These are phyloP conservation scores for Anastrepha obliqua DNA, from an alignment of 1,140 invertebrate species.

Conservation along the genomic window DNA sequence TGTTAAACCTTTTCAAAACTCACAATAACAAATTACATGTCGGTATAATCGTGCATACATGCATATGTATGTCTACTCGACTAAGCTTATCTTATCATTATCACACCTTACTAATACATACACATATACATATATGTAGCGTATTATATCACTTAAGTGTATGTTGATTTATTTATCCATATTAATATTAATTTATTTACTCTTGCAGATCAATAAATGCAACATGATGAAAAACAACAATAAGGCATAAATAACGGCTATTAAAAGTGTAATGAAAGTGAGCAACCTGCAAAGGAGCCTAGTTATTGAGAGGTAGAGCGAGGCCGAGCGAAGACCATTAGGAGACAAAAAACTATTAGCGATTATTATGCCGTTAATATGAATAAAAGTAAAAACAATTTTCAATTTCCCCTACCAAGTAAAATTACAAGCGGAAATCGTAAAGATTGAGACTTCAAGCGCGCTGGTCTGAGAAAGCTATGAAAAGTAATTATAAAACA, in stretches of 20 bases:
- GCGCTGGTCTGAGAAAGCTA: not conserved
- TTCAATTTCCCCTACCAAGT: not conserved
- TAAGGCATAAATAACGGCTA: not conserved
- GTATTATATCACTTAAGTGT: not conserved
- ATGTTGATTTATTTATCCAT: not conserved
- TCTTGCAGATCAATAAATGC: conserved; percentile 13
- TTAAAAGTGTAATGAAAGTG: not conserved
- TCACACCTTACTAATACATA: no score
- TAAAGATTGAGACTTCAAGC: conserved; percentile 2
- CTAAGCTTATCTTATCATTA: no score
- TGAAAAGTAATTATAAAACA: conserved; percentile 39
- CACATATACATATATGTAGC: no score
- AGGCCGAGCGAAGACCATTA: no score
- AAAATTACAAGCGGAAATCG: conserved; percentile 6
- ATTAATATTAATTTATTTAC: conserved; percentile 24
- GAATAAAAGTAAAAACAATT: conserved; percentile 35
- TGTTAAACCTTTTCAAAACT: no score
- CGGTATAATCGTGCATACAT: no score
- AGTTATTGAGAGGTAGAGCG: not conserved
- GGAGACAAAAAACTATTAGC: not conserved
- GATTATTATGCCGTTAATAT: not conserved
- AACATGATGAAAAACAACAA: not conserved
- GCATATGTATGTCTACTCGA: no score
- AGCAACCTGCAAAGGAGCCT: not conserved
- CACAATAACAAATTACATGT: no score